A percentile compares a stretch with the other conserved stretches of the same genome.
Evolutionary conservation across 2,113 vertebrate species (phyloP).

Genomic region (Cyanoramphus novaezelandiae): DNA sequence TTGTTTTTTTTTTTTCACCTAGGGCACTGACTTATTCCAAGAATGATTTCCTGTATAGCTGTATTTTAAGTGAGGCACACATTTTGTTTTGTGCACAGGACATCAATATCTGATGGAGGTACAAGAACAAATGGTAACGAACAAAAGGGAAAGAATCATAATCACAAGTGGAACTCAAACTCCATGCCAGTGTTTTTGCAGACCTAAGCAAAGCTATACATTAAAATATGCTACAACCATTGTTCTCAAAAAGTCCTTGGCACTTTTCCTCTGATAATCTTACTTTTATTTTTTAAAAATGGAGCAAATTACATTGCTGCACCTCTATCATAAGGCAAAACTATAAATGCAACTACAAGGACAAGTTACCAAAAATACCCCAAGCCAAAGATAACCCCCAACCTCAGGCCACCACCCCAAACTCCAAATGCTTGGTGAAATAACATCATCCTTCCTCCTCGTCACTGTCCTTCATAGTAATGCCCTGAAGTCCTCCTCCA

Average conservation of each 20-base stretch:
- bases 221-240: conserved; percentile 55
- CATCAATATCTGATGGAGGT: conserved; percentile 32
- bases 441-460: conserved; percentile 85
- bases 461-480: conserved; percentile 96
- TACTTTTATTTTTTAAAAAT: conserved; percentile 2
- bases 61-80: conserved; percentile 26
- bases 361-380: conserved; percentile 58
- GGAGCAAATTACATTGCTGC: conserved; percentile 61
- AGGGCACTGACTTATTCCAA: conserved; percentile 28
- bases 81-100: conserved; percentile 55
- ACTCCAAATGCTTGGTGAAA: background rate
- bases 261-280: conserved; percentile 40
- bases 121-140: conserved; percentile 30
- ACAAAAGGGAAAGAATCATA: conserved; percentile 35
- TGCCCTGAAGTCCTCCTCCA: conserved; percentile 87
- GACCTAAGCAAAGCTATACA: conserved; percentile 67
- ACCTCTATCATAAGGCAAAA: conserved; percentile 60
- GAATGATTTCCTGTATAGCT: conserved; percentile 40
- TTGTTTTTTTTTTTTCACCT: conserved; percentile 19
- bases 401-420: background rate
- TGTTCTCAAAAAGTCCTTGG: conserved; percentile 54
- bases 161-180: conserved; percentile 44
- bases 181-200: conserved; percentile 51
- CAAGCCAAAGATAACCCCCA: background rate
- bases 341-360: conserved; percentile 54